phyloP scores from a whole-genome alignment of 1,140 invertebrate genomes.

The Steinernema feltiae region DNA sequence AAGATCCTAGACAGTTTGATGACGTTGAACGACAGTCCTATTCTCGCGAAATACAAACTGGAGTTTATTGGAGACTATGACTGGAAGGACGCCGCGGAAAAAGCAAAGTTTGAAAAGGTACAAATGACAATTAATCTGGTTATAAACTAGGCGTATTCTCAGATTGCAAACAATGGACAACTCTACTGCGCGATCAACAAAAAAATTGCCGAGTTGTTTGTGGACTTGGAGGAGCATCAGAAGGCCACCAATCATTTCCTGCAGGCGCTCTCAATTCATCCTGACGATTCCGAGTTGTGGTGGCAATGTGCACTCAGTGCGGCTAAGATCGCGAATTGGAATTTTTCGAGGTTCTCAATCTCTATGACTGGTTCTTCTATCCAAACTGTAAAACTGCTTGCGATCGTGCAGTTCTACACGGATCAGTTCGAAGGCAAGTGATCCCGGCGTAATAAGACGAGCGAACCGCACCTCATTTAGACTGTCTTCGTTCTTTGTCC shows the following conservation, averaged over 20 bases:
- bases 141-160: neutral
- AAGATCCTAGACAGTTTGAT: neutral
- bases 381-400: neutral
- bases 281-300: neutral
- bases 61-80: neutral
- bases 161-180: neutral
- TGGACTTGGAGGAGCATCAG: neutral
- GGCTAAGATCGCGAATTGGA: neutral
- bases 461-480: neutral
- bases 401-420: neutral
- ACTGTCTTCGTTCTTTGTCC: neutral
- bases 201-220: neutral
- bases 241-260: neutral
- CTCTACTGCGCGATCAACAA: neutral
- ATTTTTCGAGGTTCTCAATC: neutral
- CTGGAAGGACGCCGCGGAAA: neutral
- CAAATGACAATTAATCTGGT: neutral
- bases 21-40: neutral
- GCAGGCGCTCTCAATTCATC: neutral
- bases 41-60: neutral
- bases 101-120: neutral
- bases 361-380: neutral
- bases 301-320: neutral
- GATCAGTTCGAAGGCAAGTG: neutral
- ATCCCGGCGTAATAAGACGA: neutral